Base-by-base conservation (phyloP, 37 sponge, comb jelly and placozoan species). In the Ephydatia muelleri region DNA sequence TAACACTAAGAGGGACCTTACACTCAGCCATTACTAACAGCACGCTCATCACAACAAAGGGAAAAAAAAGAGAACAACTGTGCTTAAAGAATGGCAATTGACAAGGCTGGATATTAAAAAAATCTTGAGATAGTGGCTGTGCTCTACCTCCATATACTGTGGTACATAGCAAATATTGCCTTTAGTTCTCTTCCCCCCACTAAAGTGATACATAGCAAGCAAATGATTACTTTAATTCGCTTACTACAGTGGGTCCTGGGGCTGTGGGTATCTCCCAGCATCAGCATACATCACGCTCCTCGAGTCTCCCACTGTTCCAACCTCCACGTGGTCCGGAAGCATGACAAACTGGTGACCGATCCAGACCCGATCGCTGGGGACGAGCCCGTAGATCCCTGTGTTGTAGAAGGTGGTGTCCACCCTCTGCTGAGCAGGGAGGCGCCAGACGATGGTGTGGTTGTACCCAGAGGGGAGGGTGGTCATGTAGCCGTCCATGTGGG, bases 401-500 rank as follows among this genome's bases (percentile, higher is more conserved):
- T 27, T 69, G 77, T 91, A 91, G 74, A 66, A 80, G 23, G 88
- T 87, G 5, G 80, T 80, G 72, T 91, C 92, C 6, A 91, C 92
- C 37, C 37, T 75, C 25, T 90, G 81, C 14, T 83, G 43, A 37
- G 27, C 30, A 4, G 88, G 82, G 12, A 88, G 69, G 23, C 43
- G 37, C 87, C 91, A 94, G 21, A 57, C 65, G 34, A 94, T 29
- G 70, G 79, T 67, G 85, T 94, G 83, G 40, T 48, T 29, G 28
- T 88, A 80, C n/a, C 79, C 80, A 3, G 79, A 49, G 26, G 88
- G 91, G 19, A 91, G 34, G 29, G 87, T 91, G 64, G 83, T 69
- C 94, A 94, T 94, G 85, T 94, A 94, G 23, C 94, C 94, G 70
- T 87, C 88, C 68, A 83, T 5, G 68, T 94, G 94, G 21, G 94